These are phyloP conservation scores for Thamnophis elegans DNA, from an alignment of 2,797 vertebrate species.

Conservation along the genomic window DNA sequence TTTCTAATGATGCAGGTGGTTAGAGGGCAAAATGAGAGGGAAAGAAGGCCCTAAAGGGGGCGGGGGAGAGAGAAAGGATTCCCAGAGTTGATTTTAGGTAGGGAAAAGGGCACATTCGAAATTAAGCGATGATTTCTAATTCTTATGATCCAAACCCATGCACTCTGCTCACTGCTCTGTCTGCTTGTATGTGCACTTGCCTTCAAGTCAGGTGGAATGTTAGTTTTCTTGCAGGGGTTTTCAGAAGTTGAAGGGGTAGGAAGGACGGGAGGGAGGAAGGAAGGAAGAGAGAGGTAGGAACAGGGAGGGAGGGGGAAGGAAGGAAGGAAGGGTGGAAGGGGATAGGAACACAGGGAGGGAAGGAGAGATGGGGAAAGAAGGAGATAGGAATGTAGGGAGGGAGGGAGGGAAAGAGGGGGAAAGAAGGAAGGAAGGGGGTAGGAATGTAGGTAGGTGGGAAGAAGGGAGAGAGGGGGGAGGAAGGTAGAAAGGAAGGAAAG, in stretches of 20 bases:
- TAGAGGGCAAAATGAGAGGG: background rate
- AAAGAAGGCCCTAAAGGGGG: background rate
- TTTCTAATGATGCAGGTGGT: conserved; percentile 22
- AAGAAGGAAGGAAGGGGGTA: no score
- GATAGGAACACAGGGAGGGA: no score
- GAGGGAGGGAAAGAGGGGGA: background rate
- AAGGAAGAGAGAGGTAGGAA: no score
- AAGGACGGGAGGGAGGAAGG: fast-evolving
- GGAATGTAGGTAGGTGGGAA: no score
- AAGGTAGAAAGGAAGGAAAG: no score
- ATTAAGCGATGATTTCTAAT: background rate
- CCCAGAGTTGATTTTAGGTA: background rate
- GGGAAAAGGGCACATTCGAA: background rate
- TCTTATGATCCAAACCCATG: background rate
- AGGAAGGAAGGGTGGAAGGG: no score
- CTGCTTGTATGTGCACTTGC: fast-evolving
- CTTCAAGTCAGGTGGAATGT: background rate
- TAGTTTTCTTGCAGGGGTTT: background rate
- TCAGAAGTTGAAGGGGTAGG: background rate
- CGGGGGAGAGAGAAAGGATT: background rate
- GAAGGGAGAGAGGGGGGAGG: no score
- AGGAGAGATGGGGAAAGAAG: no score
- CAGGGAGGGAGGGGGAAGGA: no score
- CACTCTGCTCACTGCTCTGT: background rate
- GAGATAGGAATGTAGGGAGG: no score